phyloP scores from a whole-genome alignment of 2,113 vertebrate species.

The Seriola rivoliana region DNA sequence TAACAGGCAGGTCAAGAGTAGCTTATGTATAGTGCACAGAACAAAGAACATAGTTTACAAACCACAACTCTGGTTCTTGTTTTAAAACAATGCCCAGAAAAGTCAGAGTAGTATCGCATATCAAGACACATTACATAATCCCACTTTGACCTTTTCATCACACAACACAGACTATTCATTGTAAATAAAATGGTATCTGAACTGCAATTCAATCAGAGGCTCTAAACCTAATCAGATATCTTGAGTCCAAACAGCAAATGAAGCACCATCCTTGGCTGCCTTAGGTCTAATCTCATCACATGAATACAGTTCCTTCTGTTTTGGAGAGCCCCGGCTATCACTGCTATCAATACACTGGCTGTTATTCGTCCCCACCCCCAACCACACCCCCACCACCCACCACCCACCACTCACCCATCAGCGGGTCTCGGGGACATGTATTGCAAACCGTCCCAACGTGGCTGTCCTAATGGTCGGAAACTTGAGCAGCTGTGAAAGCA shows the following conservation, averaged over 20 bases:
- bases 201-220: slow-evolving; percentile 15
- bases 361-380: not conserved
- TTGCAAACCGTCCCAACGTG: not conserved
- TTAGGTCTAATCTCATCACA: slow-evolving; percentile 58
- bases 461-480: slow-evolving; percentile 34
- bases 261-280: slow-evolving; percentile 29
- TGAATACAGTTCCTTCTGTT: slow-evolving; percentile 4
- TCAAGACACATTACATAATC: not conserved
- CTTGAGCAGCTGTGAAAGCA: slow-evolving; percentile 79
- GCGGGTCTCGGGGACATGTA: slow-evolving; percentile 33
- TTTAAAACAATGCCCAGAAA: not conserved
- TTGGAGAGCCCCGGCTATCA: not conserved
- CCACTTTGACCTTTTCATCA: not conserved
- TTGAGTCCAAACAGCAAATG: slow-evolving; percentile 39
- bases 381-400: not conserved
- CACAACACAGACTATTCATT: not conserved
- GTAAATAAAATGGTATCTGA: slow-evolving; percentile 11
- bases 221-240: slow-evolving; percentile 39
- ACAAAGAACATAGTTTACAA: slow-evolving; percentile 12
- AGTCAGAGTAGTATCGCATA: not conserved
- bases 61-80: not conserved
- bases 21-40: not conserved
- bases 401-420: not conserved
- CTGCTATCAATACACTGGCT: slow-evolving; percentile 14
- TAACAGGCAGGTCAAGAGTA: slow-evolving; percentile 31